Base-by-base conservation (phyloP, 2,113 vertebrate genomes). In the Tragelaphus buxtoni region DNA sequence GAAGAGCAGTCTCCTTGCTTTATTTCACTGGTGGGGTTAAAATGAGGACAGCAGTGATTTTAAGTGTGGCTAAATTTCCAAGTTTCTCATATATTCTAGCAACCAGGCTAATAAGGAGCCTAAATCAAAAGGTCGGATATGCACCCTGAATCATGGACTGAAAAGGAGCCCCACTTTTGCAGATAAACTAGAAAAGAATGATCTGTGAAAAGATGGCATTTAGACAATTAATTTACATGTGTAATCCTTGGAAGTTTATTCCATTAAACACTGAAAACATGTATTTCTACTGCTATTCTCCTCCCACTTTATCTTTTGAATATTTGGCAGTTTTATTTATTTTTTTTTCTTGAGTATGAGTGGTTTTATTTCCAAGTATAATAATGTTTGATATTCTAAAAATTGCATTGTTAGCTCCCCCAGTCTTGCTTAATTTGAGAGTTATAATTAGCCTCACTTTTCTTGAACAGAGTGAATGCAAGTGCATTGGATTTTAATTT, bases 401-500 rank as follows among this genome's bases (percentile, higher is more conserved):
- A 96, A 55, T 60, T 77, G 42, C 63, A 92, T 94, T 94, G 87
- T 90, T 92, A 84, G 9, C 84, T 96, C 10, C 39, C 35, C 4
- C 2, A 28, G 83, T 79, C n/a, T 96, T 85, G 53, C 13, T 87
- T 81, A 82, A 81, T n/a, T 9, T 47, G 8, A 55, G 96, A 90
- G 84, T 88, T 90, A 77, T 90, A 97, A 96, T 87, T 98, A 97
- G 49, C 53, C 95, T 94, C 88, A 92, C 95, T 98, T 94, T 97
- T 95, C 96, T 95, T 92, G 69, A 94, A 95, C 94, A 95, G 83
- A 92, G 39, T 93, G 77, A 96, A 97, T 81, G 87, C 87, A 96
- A 90, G 93, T 86, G 77, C 53, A 93, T 90, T 97, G 45, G 82
- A 94, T 97, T 98, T 96, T 96, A 88, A 96, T 98, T 94, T 90